Percentiles rank a stretch among this genome's conserved stretches.
Conservation (phyloP, 2,113 vertebrate species). For the Loxodonta africana region DNA sequence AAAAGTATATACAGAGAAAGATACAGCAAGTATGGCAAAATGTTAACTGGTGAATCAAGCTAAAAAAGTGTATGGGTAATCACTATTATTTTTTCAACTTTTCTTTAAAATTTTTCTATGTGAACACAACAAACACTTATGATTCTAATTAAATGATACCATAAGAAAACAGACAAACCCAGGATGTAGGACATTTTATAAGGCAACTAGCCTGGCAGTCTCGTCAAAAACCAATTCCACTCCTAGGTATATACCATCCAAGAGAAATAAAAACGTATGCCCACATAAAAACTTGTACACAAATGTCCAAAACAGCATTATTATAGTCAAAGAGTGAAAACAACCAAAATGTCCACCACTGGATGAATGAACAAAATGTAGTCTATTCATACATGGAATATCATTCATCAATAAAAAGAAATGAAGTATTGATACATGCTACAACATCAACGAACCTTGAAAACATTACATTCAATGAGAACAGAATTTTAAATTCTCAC, state of each 20-base stretch:
- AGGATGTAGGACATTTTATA: not conserved
- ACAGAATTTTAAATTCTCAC: not conserved
- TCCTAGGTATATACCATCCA: not conserved
- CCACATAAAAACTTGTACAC: not conserved
- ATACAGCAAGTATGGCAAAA: conserved; percentile 33
- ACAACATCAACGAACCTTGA: not conserved
- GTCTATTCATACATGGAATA: not conserved
- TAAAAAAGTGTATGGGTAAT: not conserved
- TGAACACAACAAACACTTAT: not conserved
- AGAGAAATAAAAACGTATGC: not conserved
- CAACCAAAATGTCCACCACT: not conserved
- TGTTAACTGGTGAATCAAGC: not conserved
- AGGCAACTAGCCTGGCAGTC: not conserved
- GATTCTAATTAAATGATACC: not conserved
- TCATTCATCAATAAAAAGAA: conserved; percentile 8
- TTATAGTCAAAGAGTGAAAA: not conserved
- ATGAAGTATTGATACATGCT: not conserved
- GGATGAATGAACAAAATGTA: not conserved
- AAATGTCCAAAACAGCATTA: not conserved
- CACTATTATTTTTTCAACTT: not conserved
- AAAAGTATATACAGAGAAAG: not conserved
- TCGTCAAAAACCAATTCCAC: not conserved
- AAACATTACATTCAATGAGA: not conserved
- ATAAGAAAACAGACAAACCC: not conserved
- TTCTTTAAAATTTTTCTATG: not conserved